These are phyloP conservation scores for Connochaetes taurinus DNA, from an alignment of 2,113 vertebrate species.

Conservation along the genomic window DNA sequence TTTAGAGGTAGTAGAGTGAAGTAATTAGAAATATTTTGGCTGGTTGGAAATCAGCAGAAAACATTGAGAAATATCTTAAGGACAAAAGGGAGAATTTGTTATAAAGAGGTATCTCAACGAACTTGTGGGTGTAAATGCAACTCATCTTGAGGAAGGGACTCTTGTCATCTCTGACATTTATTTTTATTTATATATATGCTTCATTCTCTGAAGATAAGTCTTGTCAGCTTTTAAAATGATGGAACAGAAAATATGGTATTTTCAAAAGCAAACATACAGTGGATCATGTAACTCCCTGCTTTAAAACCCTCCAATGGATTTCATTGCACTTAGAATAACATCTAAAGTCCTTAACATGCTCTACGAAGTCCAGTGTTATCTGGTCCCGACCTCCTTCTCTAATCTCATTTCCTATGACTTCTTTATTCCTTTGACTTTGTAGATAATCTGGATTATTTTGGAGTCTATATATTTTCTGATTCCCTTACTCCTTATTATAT, in stretches of 20 bases:
- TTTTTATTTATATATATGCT: slow-evolving; percentile 20
- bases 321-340: not conserved
- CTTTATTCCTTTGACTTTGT: not conserved
- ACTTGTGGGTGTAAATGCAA: not conserved
- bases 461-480: not conserved
- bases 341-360: not conserved
- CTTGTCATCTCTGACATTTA: not conserved
- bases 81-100: not conserved
- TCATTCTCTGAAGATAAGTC: not conserved
- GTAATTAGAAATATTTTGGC: not conserved
- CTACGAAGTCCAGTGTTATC: not conserved
- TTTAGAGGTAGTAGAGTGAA: slow-evolving; percentile 4
- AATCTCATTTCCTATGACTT: not conserved
- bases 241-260: not conserved
- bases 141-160: not conserved
- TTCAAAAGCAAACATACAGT: not conserved
- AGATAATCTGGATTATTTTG: not conserved
- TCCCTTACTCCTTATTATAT: not conserved
- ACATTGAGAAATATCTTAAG: not conserved
- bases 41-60: not conserved
- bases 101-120: not conserved
- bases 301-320: not conserved
- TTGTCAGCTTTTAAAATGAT: not conserved
- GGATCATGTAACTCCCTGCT: not conserved
- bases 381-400: not conserved